Evolutionary conservation across 1,140 invertebrate genomes (phyloP), one percentile per base, ranked within the genome.

Genomic region (Psix sp.): DNA sequence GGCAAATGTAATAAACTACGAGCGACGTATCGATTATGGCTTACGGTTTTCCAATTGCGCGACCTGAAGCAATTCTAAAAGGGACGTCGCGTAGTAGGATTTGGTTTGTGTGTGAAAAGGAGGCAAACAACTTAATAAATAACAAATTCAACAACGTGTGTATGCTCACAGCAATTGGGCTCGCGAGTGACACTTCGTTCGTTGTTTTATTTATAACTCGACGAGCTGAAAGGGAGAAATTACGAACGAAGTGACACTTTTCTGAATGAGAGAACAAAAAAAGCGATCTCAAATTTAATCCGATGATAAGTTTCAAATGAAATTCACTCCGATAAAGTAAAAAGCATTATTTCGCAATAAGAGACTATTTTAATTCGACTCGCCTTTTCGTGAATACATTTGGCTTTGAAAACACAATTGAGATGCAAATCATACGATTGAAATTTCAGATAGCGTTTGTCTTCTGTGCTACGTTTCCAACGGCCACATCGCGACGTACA

Each of bases 391-490:
- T 5, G 20, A 59, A 54, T 45, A 38, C 52, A 65, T 43, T 36
- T 45, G 31, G 29, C 36, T 14, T 38, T 36, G 18, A 42, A 49
- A 51, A 35, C 36, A 43, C 14, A 14, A 14, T n/a, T 36, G 6
- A 49, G 13, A 67, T 67, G 52, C 38, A 57, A 67, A 67, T 57
- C 0, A 17, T 51, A 0, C 20, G 36, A 42, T 76, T 65, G 33
- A 59, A 51, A 52, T 70, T 77, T 90, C 90, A 97, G 96, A 98
- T 89, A 96, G 95, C 84, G 94, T 96, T 74, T 98, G 96, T 86
- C 89, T 98, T 77, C 93, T 95, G 46, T 96, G 94, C 87, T 98
- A 98, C 88, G 88, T 97, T 54, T 97, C 96, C 43, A 98, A 93
- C 86, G 96, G 97, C 59, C 96, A 96, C 86, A 88, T 99, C 80